These are phyloP conservation scores for Calyptommatus sinebrachiatus DNA, from an alignment of 2,113 vertebrate genomes.

Conservation along the genomic window DNA sequence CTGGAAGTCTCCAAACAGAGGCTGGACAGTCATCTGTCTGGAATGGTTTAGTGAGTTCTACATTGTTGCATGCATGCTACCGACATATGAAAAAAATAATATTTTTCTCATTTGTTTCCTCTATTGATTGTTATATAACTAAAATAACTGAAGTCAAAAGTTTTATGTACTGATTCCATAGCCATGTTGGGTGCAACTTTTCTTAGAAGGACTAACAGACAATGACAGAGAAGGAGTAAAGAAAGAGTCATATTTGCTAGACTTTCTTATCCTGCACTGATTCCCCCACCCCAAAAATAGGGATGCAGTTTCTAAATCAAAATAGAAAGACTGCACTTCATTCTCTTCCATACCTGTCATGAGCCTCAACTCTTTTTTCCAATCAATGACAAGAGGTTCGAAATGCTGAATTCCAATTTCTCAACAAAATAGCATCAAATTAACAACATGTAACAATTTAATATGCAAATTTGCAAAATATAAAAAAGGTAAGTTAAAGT, in stretches of 20 bases:
- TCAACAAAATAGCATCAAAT: neutral
- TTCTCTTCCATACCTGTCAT: neutral
- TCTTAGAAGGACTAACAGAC: neutral
- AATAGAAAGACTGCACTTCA: neutral
- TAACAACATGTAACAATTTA: conserved; percentile 19
- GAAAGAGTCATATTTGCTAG: neutral
- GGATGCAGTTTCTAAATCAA: neutral
- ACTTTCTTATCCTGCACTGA: too few species aligned
- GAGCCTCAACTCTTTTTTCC: neutral
- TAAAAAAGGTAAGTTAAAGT: neutral
- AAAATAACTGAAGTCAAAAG: too few species aligned
- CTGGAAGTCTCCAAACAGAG: too few species aligned
- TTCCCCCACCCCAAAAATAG: neutral
- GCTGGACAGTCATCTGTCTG: too few species aligned
- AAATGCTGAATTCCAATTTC: neutral
- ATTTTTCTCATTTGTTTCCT: too few species aligned
- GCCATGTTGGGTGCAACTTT: too few species aligned
- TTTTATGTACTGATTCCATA: too few species aligned
- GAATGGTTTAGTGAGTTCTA: too few species aligned
- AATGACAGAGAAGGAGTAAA: neutral
- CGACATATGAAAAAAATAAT: too few species aligned
- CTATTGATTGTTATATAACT: too few species aligned
- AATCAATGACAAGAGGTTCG: neutral
- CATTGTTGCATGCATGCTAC: too few species aligned
- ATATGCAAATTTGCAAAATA: conserved; percentile 12